Evolutionary conservation across 2,113 vertebrate genomes (phyloP).

Genomic region (Poecile atricapillus): DNA sequence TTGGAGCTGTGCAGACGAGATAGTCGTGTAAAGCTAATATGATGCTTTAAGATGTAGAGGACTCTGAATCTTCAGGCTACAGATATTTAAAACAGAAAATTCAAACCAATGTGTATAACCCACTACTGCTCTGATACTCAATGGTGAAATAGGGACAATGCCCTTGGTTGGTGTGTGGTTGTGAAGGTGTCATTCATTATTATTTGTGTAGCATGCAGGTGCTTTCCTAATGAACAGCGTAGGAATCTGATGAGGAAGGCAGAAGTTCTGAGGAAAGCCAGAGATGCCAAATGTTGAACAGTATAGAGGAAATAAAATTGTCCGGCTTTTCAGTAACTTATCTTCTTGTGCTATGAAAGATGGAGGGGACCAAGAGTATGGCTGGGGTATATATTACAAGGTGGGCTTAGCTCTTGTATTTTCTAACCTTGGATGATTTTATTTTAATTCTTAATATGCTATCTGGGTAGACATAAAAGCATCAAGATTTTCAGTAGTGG

Average conservation of each 20-base stretch:
- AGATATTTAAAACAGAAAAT: neutral
- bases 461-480: neutral
- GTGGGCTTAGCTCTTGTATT: neutral
- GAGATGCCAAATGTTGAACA: neutral
- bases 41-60: neutral
- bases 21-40: neutral
- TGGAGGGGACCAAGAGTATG: neutral
- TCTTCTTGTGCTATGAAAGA: neutral
- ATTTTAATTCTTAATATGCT: neutral
- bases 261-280: neutral
- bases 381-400: neutral
- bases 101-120: neutral
- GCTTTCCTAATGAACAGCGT: neutral
- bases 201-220: neutral
- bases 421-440: neutral
- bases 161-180: rapidly evolving
- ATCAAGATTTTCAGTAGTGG: neutral
- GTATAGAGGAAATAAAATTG: neutral
- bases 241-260: neutral
- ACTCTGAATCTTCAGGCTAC: neutral
- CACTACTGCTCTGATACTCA: neutral
- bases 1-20: neutral
- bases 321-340: neutral
- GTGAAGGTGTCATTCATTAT: neutral
- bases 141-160: neutral